Evolutionary conservation across 2,888 invertebrate species (phyloP).

Genomic region (Drosophila suboccidentalis): DNA sequence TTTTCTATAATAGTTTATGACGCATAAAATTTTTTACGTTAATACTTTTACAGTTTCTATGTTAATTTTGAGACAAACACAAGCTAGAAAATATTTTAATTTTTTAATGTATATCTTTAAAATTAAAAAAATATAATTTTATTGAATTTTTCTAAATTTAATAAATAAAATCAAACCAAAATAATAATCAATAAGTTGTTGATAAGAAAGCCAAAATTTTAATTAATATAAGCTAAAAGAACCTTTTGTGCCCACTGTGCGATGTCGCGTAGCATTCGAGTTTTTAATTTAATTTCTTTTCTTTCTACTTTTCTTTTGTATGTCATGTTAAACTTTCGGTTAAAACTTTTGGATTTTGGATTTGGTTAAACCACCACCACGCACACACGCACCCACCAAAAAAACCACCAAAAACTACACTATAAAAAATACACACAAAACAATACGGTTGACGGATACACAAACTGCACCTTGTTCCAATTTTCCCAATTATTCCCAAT

Average conservation of each 20-base stretch:
- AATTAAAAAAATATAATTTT: too few species aligned
- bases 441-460: slow-evolving; percentile 76
- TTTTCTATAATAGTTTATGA: too few species aligned
- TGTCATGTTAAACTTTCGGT: slow-evolving; percentile 66
- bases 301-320: slow-evolving; percentile 79
- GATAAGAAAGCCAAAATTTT: not conserved
- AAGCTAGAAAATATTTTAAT: too few species aligned
- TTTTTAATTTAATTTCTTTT: slow-evolving; percentile 77
- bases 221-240: not conserved
- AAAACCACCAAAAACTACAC: slow-evolving; percentile 37
- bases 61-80: too few species aligned
- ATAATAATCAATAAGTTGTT: not conserved
- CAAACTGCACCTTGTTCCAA: slow-evolving; percentile 45
- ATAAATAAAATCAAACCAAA: too few species aligned
- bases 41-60: too few species aligned
- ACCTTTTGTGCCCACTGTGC: not conserved
- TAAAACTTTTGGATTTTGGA: slow-evolving; percentile 80
- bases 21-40: too few species aligned
- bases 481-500: not conserved
- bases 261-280: slow-evolving; percentile 35
- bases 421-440: slow-evolving; percentile 49
- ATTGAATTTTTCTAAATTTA: too few species aligned
- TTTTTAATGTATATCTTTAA: too few species aligned
- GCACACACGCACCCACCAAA: slow-evolving; percentile 57
- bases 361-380: slow-evolving; percentile 68